These are phyloP conservation scores for Venturia canescens DNA, from an alignment of 1,140 invertebrate species.

Conservation along the genomic window DNA sequence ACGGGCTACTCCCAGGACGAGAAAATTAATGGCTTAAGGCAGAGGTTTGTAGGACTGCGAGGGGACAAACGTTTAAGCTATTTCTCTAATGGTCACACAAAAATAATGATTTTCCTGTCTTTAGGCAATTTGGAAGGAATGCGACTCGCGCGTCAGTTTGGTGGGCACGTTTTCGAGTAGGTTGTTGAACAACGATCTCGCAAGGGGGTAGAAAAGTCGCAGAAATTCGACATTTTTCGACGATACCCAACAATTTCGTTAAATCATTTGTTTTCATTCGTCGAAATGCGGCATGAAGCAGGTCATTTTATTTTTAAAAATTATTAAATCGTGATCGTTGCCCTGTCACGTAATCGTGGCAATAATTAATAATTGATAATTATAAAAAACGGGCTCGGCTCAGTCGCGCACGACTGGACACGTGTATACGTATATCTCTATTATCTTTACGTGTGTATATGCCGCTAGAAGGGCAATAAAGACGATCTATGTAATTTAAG, in stretches of 20 bases:
- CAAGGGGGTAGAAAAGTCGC: too few species aligned
- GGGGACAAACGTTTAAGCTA: neutral
- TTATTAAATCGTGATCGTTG: neutral
- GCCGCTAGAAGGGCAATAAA: neutral
- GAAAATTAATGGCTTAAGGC: slow-evolving; percentile 6
- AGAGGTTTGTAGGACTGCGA: neutral
- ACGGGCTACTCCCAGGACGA: slow-evolving; percentile 11
- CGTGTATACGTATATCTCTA: too few species aligned
- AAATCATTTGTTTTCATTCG: too few species aligned
- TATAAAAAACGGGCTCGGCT: neutral
- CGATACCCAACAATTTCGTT: neutral
- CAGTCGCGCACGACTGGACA: neutral
- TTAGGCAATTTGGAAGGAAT: neutral
- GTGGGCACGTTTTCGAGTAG: too few species aligned
- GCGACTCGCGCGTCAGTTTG: neutral
- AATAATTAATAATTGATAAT: slow-evolving; percentile 10
- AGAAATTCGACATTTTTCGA: too few species aligned
- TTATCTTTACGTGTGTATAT: neutral
- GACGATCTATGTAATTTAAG: slow-evolving; percentile 14
- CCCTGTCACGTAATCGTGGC: slow-evolving; percentile 3
- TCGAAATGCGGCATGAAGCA: too few species aligned
- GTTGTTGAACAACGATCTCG: too few species aligned
- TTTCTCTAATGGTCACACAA: neutral
- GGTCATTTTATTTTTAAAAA: neutral
- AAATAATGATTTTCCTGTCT: neutral